These are phyloP conservation scores for Leistus spinibarbis DNA, from an alignment of 2,888 invertebrate species.

Conservation along the genomic window DNA sequence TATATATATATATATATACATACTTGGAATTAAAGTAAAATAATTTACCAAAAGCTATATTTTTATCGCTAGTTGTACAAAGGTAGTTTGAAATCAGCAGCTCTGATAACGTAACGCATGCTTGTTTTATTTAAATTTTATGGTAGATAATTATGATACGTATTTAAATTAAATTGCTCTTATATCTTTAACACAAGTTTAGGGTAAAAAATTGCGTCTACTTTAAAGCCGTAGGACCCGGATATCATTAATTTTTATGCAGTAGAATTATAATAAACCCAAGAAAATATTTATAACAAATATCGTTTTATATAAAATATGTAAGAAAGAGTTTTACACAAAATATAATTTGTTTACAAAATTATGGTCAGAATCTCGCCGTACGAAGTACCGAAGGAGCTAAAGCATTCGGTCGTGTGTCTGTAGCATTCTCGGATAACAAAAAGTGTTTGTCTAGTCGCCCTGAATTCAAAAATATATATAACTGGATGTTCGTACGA, in stretches of 20 bases:
- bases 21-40: neutral
- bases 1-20: neutral
- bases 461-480: too few species aligned
- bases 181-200: slow-evolving; percentile 7
- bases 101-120: slow-evolving; percentile 12
- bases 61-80: neutral
- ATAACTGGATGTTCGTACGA: too few species aligned
- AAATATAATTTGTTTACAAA: too few species aligned
- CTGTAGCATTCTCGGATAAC: too few species aligned
- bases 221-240: neutral
- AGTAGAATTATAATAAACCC: neutral
- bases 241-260: neutral
- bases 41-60: neutral
- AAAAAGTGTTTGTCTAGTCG: too few species aligned
- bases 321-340: too few species aligned
- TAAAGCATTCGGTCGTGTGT: too few species aligned
- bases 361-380: too few species aligned
- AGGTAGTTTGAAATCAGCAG: slow-evolving; percentile 6
- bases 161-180: slow-evolving; percentile 13
- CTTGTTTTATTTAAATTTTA: slow-evolving; percentile 39
- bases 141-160: slow-evolving; percentile 31
- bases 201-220: neutral
- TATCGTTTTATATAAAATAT: too few species aligned
- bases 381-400: too few species aligned
- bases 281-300: too few species aligned